These are phyloP conservation scores for Actenoides hombroni DNA, from an alignment of 2,113 vertebrate species.

Conservation along the genomic window DNA sequence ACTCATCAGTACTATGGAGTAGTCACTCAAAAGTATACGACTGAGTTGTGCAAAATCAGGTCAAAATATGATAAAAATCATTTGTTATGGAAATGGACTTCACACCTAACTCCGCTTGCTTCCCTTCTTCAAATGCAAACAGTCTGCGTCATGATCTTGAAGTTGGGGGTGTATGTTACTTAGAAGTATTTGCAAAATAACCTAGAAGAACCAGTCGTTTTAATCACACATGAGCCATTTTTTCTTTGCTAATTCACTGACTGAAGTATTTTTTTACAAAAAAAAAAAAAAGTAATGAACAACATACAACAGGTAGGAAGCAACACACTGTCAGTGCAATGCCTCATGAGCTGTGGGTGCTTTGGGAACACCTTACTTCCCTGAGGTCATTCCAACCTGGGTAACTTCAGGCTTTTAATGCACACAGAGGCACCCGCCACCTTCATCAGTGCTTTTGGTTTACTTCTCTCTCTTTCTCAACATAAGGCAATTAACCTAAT, in stretches of 20 bases:
- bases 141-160: neutral
- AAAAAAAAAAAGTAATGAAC: neutral
- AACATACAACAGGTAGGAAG: neutral
- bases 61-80: neutral
- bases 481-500: neutral
- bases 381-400: neutral
- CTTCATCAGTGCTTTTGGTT: neutral
- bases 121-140: neutral
- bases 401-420: neutral
- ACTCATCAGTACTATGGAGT: neutral
- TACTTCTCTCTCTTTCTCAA: neutral
- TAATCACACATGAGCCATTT: neutral
- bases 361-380: neutral
- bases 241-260: neutral
- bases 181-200: neutral
- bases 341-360: neutral
- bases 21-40: neutral
- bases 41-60: neutral
- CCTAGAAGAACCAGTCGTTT: neutral
- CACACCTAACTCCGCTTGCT: neutral
- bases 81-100: neutral
- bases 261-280: neutral
- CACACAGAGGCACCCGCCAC: neutral
- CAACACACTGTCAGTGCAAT: neutral
- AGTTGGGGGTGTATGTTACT: neutral